phyloP scores from a whole-genome alignment of 2,888 invertebrate species.

The Leptogaster cylindrica region DNA sequence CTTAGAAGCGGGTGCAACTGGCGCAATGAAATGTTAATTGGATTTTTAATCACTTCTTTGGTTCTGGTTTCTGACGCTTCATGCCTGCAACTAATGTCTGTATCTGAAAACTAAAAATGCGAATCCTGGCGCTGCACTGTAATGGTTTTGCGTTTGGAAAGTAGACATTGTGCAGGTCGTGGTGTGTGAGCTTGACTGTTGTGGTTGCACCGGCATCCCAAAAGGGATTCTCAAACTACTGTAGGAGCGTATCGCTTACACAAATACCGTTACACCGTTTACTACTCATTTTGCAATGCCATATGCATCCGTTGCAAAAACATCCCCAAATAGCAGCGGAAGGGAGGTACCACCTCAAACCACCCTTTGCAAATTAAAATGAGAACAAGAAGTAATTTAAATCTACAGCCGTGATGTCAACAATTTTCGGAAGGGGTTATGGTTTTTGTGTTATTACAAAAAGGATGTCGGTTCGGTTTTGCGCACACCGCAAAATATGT shows the following conservation, averaged over 20 bases:
- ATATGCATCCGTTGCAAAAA: conserved; percentile 25
- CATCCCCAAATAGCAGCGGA: conserved; percentile 1
- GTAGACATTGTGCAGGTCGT: conserved; percentile 2
- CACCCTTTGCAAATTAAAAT: conserved; percentile 38
- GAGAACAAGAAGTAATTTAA: conserved; percentile 40
- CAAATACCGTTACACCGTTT: too few relatives aligned
- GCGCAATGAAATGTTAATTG: conserved; percentile 51
- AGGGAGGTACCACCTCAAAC: background rate
- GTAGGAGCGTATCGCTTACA: conserved; percentile 13
- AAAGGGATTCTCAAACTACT: conserved; percentile 20
- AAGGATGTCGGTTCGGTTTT: conserved; percentile 35
- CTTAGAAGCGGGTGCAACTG: conserved; percentile 54
- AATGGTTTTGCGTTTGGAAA: too few relatives aligned
- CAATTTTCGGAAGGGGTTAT: conserved; percentile 38
- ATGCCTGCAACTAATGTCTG: conserved; percentile 23
- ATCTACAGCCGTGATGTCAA: conserved; percentile 38
- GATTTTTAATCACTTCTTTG: conserved; percentile 28
- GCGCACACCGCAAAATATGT: conserved; percentile 28
- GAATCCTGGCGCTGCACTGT: background rate
- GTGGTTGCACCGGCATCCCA: conserved; percentile 15
- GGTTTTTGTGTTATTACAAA: conserved; percentile 33
- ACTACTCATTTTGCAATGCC: conserved; percentile 9
- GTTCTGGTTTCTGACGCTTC: conserved; percentile 2
- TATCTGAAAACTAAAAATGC: conserved; percentile 8
- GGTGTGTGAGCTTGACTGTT: conserved; percentile 17